Evolutionary conservation across 2,797 vertebrate genomes (phyloP), one percentile per base, ranked within the genome.

Genomic region (Pseudocheirus occidentalis): DNA sequence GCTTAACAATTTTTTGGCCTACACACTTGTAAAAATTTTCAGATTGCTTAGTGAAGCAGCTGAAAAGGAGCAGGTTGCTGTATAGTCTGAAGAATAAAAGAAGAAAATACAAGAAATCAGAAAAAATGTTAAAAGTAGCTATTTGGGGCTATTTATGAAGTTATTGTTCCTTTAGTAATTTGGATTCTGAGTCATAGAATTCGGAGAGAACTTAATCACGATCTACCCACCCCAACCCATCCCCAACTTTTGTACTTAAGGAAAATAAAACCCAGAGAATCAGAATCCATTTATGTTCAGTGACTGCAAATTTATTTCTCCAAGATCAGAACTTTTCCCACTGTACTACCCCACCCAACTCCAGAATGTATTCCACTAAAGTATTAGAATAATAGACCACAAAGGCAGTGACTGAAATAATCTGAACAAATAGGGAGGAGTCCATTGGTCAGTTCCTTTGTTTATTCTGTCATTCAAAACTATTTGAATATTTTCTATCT

Each of bases 41-140:
- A 90, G 40, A 40, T 55, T 91, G 92, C 59, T 96, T 89, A 92
- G 54, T 91, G 91, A 94, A 90, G 66, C 95, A 92, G 31, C 92
- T 81, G 66, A 81, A 81, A 81, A 27, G 66, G 40, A 29, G 40
- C 18, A 81, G 6, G 21, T 81, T 11, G 21, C 73, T 81, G 21
- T 46, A 46, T 46, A 21, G 73, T 24, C 21, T 46, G 9, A 81
- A 81, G 40, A 81, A 27, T 81, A 46, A 81, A 81, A 81, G 28
- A 73, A 40, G 18, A 40, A 81, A 81, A 81, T 24, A 27, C 18
- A 27, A 46, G 40, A 81, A 21, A 81, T 11, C 18, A 27, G 73
- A 81, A 81, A 24, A 46, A 21, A 81, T 81, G 27, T 81, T 81
- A 46, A 81, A 81, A 81, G 40, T 81, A 46, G 7, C 40, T 46